These are phyloP conservation scores for Gnathonemus echidnorhynchus DNA, from an alignment of 2,113 vertebrate genomes.

Conservation along the genomic window DNA sequence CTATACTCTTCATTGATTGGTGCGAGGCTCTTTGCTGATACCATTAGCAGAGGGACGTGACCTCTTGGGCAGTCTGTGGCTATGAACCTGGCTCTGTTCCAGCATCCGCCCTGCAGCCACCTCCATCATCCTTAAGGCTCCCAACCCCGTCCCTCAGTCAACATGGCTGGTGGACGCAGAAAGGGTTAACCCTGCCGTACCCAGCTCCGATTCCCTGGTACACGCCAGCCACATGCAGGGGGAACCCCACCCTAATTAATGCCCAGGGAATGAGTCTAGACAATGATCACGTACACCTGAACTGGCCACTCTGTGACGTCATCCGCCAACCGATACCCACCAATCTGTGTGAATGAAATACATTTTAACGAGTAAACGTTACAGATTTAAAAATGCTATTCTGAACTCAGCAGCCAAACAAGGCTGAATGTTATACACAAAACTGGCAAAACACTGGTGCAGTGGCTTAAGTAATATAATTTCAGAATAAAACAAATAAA, in stretches of 20 bases:
- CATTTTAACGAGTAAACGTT: background rate
- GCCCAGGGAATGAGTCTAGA: slow-evolving; percentile 47
- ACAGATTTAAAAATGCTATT: background rate
- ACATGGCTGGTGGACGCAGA: background rate
- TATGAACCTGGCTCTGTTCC: slow-evolving; percentile 26
- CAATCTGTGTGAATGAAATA: background rate
- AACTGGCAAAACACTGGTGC: background rate
- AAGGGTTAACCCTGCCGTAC: slow-evolving; percentile 36
- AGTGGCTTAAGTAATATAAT: background rate
- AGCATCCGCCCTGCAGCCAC: background rate
- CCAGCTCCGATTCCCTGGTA: slow-evolving; percentile 33
- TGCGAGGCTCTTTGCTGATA: slow-evolving; percentile 46
- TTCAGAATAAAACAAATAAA: background rate
- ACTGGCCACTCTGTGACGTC: slow-evolving; percentile 25
- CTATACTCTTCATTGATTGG: slow-evolving; percentile 56
- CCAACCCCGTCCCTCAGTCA: background rate
- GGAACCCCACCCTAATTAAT: slow-evolving; percentile 41
- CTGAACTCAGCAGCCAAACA: background rate
- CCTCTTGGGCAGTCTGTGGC: slow-evolving; percentile 43
- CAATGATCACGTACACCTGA: slow-evolving; percentile 34
- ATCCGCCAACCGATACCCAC: background rate
- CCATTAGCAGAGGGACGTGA: slow-evolving; percentile 53
- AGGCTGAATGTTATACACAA: background rate
- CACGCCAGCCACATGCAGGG: slow-evolving; percentile 24
- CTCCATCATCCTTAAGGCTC: background rate